Base-by-base conservation (phyloP, 2,888 invertebrate genomes). In the Caradrina clavipalpis region DNA sequence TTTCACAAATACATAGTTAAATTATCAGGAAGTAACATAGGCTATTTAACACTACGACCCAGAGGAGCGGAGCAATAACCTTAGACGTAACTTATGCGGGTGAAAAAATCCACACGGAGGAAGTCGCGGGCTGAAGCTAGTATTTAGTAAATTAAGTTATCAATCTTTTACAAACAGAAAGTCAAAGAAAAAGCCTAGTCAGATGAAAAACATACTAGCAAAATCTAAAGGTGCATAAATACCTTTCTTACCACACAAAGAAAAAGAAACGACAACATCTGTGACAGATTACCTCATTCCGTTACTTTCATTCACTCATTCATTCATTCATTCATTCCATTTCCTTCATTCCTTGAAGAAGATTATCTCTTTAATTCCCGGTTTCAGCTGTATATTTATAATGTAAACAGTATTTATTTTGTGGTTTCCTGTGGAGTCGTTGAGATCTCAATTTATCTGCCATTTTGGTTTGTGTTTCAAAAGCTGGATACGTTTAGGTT, bases 361-460 rank as follows among this genome's bases (percentile, higher is more conserved):
- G n/a, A 72, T 56, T 45, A 35, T 63, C 60, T 80, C 69, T 63
- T 53, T 31, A 65, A 77, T 55, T 55, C 39, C 39, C 50, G 31
- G 47, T 51, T 50, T 57, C 61, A 47, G 57, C n/a, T 53, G 42
- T 72, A 53, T 72, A 51, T 78, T 59, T 62, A 31, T 54, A 76
- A 42, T 58, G 67, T 70, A 82, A 73, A 76, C 59, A 69, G 59
- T 69, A 51, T 56, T 51, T 57, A 31, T 63, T 73, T 76, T 59
- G 70, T 21, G 69, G 64, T 57, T 80, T 82, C 80, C 81, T 69
- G 71, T 68, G 13, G 51, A 68, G 15, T 57, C 58, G 47, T 60
- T 47, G 62, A 54, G 39, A 39, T 64, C 45, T 54, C 39, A 70
- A 68, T 75, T 72, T 55, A 80, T 56, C 45, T 57, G 39, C 47